phyloP scores from a whole-genome alignment of 2,888 invertebrate species.

The Ophraella communa region DNA sequence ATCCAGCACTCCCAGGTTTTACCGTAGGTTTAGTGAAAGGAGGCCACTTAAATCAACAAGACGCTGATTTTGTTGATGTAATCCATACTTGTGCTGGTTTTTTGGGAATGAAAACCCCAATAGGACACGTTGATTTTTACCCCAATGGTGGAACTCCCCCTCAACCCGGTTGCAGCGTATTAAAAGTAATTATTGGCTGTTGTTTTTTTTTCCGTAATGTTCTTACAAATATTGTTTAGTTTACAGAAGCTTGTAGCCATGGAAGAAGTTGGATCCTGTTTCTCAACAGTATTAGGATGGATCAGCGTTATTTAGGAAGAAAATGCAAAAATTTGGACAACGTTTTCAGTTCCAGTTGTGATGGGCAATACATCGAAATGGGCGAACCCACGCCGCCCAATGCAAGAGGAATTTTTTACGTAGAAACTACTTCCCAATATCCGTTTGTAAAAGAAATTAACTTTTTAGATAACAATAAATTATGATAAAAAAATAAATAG shows the following conservation, averaged over 20 bases:
- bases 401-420: conserved; percentile 47
- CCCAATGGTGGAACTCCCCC: conserved; percentile 72
- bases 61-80: conserved; percentile 78
- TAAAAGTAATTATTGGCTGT: conserved; percentile 39
- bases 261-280: conserved; percentile 69
- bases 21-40: conserved; percentile 59
- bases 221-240: conserved; percentile 39
- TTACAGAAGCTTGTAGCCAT: conserved; percentile 74
- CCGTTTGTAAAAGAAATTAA: conserved; percentile 10
- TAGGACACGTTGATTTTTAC: conserved; percentile 78
- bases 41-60: conserved; percentile 66
- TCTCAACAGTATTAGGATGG: conserved; percentile 68
- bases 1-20: conserved; percentile 74
- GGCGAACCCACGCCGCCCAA: conserved; percentile 44
- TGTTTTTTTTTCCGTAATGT: too few species aligned
- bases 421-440: conserved; percentile 34
- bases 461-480: conserved; percentile 1
- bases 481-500: neutral
- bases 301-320: conserved; percentile 63
- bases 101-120: conserved; percentile 66
- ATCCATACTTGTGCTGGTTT: conserved; percentile 76
- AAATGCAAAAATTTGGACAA: conserved; percentile 65
- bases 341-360: conserved; percentile 53
- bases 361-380: conserved; percentile 40
- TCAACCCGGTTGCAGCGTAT: conserved; percentile 71